Evolutionary conservation across 2,113 vertebrate genomes (phyloP), one percentile per base, ranked within the genome.

Genomic region (Centropus bengalensis): DNA sequence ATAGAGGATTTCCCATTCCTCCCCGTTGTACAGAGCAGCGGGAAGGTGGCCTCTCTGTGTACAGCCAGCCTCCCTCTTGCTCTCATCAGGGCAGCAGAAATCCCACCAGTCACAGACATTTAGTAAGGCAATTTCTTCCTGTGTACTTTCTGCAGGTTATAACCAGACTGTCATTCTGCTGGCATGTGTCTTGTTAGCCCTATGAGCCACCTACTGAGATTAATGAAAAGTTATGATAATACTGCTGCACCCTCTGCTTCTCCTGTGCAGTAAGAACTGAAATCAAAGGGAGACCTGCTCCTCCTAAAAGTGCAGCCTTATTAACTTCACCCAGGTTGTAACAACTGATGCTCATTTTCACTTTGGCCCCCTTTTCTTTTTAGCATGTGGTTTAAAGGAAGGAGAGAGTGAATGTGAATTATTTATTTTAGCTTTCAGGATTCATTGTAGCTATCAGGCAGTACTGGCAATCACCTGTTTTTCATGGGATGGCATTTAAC

Each of bases 11-110:
- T 47, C 27, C 28, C 5, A 0, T 42, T 21, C 18, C 27, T 27
- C 15, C 24, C 24, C 1, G 1, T 16, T 5, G 24, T 2, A 15
- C 1, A 6, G 44, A 42, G n/a, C 32, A 1, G 23, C 1, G 2
- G 77, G 54, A 45, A 28, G 11, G 52, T 24, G 63, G 68, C 28
- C 16, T 40, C 54, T 55, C 38, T 0, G 0, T 4, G 24, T 71
- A 6, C 66, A 32, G 36, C 54, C 42, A 44, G 9, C 28, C 60
- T 51, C 59, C 24, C 30, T 30, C 44, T 54, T 12, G 24, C 56
- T 60, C 32, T 20, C 47, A 8, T 5, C 69, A 23, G 36, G 23
- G 30, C 2, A 36, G 22, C 58, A 51, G 42, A 63, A 68, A 47
- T 51, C 42, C 21, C 33, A 19, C 14, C 14, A 9, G 16, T 7